phyloP scores from a whole-genome alignment of 2,888 invertebrate genomes.

The Athalia rosae region DNA sequence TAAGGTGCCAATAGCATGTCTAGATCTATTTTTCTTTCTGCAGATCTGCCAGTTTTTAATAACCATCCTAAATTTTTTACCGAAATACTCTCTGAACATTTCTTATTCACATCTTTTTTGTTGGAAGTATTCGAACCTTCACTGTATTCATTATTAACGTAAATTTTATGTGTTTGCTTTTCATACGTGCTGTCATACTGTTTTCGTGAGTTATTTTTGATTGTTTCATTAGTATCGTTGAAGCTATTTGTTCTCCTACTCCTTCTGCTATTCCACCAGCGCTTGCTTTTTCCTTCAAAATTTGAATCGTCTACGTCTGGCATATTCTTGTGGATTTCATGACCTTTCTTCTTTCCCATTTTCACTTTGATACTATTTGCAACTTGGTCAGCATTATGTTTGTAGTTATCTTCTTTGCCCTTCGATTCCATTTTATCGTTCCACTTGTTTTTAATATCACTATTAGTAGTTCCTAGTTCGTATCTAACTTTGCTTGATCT shows the following conservation, averaged over 20 bases:
- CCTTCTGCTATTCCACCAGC: background rate
- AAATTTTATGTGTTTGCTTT: slow-evolving; percentile 11
- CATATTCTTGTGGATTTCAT: background rate
- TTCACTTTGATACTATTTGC: background rate
- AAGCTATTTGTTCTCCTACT: background rate
- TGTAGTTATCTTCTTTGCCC: background rate
- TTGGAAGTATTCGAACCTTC: background rate
- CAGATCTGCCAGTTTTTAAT: slow-evolving; percentile 18
- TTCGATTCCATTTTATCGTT: background rate
- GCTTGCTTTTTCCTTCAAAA: background rate
- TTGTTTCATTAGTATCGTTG: background rate
- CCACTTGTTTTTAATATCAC: background rate
- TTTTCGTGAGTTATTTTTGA: background rate
- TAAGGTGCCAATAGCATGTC: slow-evolving; percentile 33
- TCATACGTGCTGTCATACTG: background rate
- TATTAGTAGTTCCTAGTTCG: background rate
- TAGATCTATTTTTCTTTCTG: slow-evolving; percentile 18
- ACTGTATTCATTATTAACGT: background rate
- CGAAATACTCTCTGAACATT: background rate
- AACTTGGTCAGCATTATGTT: background rate
- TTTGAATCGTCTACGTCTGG: background rate
- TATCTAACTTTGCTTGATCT: too few species aligned
- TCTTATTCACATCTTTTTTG: background rate
- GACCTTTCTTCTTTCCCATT: background rate
- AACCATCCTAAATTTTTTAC: slow-evolving; percentile 37